Evolutionary conservation across 2,797 vertebrate genomes (phyloP), one percentile per base, ranked within the genome.

Genomic region (Sebastes cheni): DNA sequence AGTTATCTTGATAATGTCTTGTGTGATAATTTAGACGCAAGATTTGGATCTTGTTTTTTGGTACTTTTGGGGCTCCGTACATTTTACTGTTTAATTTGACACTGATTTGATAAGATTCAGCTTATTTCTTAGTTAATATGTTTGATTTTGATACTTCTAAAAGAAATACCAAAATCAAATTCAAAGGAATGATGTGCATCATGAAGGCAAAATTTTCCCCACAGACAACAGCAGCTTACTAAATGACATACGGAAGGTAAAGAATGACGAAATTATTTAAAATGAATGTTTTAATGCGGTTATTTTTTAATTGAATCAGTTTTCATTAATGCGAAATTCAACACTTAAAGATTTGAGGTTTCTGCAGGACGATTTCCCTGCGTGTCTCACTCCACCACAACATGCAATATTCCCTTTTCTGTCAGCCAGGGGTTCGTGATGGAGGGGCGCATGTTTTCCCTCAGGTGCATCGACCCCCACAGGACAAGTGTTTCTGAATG

Each of bases 391-490:
- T 85, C 67, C 72, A 82, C 78, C 85, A 84, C 83, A 77, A 82
- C 92, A 89, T 90, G 90, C 89, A 93, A 88, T 90, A 89, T 86
- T 87, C 75, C 86, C 83, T 70, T 88, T 88, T 73, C 74, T 54
- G 65, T 82, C 78, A 72, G 70, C 78, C 27, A 67, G 72, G 85
- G 86, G 88, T 90, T 86, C 80, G 84, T 83, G 86, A 86, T 90
- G 83, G 88, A 91, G 85, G 85, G 80, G 83, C 58, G 82, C 54
- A 54, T 75, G 74, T 65, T 75, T 64, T 78, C 54, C 59, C 84
- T 84, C 86, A 88, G 80, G 82, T 83, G 67, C 72, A 10, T 55
- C 27, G 13, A 25, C 70, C 75, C 67, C 73, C 27, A 46, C 34
- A 73, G 18, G 32, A 1, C 65, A 75, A 62, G 60, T 79, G 72